Base-by-base conservation (phyloP, 2,888 invertebrate species). In the Callyntrura sp. region DNA sequence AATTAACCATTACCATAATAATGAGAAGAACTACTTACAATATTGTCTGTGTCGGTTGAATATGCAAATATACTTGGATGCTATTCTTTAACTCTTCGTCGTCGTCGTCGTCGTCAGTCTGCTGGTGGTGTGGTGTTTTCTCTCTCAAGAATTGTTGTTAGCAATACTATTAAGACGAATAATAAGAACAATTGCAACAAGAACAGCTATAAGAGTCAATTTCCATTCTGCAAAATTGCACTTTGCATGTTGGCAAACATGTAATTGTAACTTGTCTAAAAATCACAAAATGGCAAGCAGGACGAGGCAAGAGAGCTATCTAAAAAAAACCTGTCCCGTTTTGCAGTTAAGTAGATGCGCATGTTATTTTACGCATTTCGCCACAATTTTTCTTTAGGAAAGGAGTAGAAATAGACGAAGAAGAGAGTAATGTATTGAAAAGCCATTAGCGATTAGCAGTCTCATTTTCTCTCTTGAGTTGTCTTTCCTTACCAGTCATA, bases 371-470 rank as follows among this genome's bases (percentile, higher is more conserved):
- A 43, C 65, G 35, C 84, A 70, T 84, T 48, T 55, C 45, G 84
- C 51, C 20, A 84, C 45, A 14, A 25, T 82, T 65, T 82, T 65
- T 68, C 48, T 45, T 57, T 82, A 25, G 51, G 0, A 68, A 68
- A 62, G 23, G 25, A 62, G 23, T 25, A 62, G 11, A 81, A 79
- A 35, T 35, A 4, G 79, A 45, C 43, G 20, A 76, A 23, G 73
- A 76, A 70, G n/a, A 45, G 23, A 81, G 35, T n/a, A 70, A 17
- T 20, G 78, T 55, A 87, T 87, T 87, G 87, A 81, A 87, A 87
- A 87, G 70, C 87, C 87, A 87, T 87, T 87, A 87, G 87, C 48
- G 87, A 87, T 87, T 68, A 87, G 48, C 78, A 85, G n/a, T 51
- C 73, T 68, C 85, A 85, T 85, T 85, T 85, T 65, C 82, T 76